Conservation (phyloP, 2,888 invertebrate genomes). For the Aricia artaxerxes region DNA sequence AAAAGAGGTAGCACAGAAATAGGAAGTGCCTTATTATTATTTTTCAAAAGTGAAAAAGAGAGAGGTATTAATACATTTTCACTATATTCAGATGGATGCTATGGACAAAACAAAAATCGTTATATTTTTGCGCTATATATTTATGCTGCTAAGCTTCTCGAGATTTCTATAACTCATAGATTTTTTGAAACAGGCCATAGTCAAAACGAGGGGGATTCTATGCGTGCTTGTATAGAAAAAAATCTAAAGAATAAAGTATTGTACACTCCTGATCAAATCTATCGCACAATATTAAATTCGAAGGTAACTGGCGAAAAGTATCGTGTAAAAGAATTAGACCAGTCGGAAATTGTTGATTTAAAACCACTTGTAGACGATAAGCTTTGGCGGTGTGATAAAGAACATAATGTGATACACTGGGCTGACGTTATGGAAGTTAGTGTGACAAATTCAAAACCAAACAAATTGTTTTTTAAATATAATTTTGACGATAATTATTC, state of each 20-base stretch:
- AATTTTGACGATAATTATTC: slow-evolving; percentile 15
- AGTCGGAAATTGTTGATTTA: not conserved
- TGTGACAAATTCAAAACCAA: slow-evolving; percentile 10
- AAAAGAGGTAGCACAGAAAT: not conserved
- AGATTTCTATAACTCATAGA: slow-evolving; percentile 7
- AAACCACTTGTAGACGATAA: slow-evolving; percentile 17
- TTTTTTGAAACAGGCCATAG: slow-evolving; percentile 27
- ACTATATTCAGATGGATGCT: not conserved
- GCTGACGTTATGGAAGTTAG: slow-evolving; percentile 15
- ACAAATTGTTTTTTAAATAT: slow-evolving; percentile 9
- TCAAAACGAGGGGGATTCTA: slow-evolving; percentile 17
- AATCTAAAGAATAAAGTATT: not conserved
- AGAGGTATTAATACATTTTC: not conserved
- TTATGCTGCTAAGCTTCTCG: not conserved
- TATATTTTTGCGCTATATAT: slow-evolving; percentile 18
- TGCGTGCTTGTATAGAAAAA: slow-evolving; percentile 1
- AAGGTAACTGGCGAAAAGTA: slow-evolving; percentile 12
- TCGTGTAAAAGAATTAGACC: not conserved
- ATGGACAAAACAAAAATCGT: slow-evolving; percentile 16
- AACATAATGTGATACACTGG: not conserved
- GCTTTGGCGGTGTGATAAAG: slow-evolving; percentile 9
- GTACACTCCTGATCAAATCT: slow-evolving; percentile 21
- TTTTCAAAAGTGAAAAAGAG: not conserved
- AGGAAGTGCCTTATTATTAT: not conserved
- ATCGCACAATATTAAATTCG: slow-evolving; percentile 9